Percentiles rank a stretch among this genome's conserved stretches.
phyloP scores from a whole-genome alignment of 1,140 invertebrate genomes.

The Neotoxoptera formosana region DNA sequence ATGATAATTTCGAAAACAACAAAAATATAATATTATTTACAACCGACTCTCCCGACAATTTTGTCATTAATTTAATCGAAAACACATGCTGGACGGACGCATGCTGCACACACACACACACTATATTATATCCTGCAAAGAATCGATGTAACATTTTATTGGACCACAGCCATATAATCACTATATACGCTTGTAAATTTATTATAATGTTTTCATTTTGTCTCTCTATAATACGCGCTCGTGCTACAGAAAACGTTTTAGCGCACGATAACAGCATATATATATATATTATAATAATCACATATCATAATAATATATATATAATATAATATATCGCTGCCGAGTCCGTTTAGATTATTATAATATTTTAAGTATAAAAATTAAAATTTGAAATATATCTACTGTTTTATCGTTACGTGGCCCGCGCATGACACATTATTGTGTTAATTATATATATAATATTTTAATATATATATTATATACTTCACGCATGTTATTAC shows the following conservation, averaged over 20 bases:
- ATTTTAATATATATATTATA: too few relatives aligned
- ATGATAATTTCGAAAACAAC: neutral
- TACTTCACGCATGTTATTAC: neutral
- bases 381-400: neutral
- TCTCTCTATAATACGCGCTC: neutral
- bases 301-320: too few relatives aligned
- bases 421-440: neutral
- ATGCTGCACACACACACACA: neutral
- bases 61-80: conserved; percentile 28
- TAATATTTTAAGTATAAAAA: neutral
- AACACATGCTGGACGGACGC: conserved; percentile 34
- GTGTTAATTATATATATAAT: too few relatives aligned
- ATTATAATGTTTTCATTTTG: conserved; percentile 36
- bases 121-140: neutral
- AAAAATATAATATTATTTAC: neutral
- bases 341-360: neutral
- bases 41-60: neutral
- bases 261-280: neutral
- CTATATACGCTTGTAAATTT: conserved; percentile 29
- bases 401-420: neutral
- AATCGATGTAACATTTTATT: conserved; percentile 21
- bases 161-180: conserved; percentile 4
- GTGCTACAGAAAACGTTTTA: conserved; percentile 22
- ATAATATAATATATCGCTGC: neutral
- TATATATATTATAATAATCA: neutral